A percentile compares a stretch with the other conserved stretches of the same genome.
Evolutionary conservation across 1,140 invertebrate genomes (phyloP).

Genomic region (Hetaerina americana): DNA sequence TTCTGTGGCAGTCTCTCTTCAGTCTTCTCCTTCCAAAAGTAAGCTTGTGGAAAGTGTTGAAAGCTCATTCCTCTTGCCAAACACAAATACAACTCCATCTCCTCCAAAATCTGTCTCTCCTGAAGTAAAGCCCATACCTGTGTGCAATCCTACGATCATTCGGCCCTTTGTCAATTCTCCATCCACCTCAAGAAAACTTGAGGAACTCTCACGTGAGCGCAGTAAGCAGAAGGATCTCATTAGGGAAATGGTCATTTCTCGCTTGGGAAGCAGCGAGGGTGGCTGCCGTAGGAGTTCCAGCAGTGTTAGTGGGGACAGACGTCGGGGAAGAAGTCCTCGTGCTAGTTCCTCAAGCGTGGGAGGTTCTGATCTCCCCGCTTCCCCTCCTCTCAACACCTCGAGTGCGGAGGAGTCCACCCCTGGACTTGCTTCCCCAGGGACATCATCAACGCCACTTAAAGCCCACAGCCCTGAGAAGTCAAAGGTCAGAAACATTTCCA

Average conservation of each 20-base stretch:
- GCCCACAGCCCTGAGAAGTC: neutral
- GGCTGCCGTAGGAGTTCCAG: conserved; percentile 38
- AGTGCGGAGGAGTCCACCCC: neutral
- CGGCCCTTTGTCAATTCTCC: conserved; percentile 22
- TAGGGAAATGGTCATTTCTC: conserved; percentile 63
- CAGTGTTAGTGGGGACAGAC: conserved; percentile 24
- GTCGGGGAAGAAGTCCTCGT: conserved; percentile 11
- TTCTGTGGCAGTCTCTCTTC: neutral
- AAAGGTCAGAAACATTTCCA: neutral
- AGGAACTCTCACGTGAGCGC: conserved; percentile 50
- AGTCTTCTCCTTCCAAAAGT: neutral
- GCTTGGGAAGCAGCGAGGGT: conserved; percentile 50
- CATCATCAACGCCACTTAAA: no score
- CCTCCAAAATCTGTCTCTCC: neutral
- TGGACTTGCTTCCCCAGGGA: no score
- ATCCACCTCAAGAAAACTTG: conserved; percentile 39
- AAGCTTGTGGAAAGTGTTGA: neutral
- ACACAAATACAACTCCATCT: neutral
- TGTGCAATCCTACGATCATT: neutral
- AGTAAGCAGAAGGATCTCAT: conserved; percentile 55
- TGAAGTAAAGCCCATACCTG: neutral
- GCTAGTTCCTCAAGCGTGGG: neutral
- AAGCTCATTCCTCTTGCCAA: neutral
- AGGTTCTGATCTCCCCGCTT: neutral
- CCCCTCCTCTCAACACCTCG: neutral